Base-by-base conservation (phyloP, 2,797 vertebrate species). In the Tachyglossus aculeatus region DNA sequence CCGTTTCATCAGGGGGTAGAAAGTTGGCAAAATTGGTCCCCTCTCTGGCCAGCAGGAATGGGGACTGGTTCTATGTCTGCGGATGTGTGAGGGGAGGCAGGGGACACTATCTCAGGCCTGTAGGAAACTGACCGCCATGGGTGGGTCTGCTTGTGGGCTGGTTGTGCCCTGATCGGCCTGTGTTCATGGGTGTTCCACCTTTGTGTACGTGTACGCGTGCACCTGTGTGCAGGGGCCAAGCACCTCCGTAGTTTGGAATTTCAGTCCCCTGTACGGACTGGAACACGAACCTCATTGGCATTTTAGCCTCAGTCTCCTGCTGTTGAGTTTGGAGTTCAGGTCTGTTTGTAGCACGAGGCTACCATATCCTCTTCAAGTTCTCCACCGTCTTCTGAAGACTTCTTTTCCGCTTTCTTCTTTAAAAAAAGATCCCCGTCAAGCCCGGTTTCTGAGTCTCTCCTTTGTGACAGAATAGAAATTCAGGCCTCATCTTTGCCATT, bases 371-470 rank as follows among this genome's bases (percentile, higher is more conserved):
- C 14, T n/a, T 29, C 6, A 13, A 9, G 6, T 13, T 59, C 22
- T 10, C 18, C 34, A 53, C 33, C 38, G 19, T 24, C 38, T 21
- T 29, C 31, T 29, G 36, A 51, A 24, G 19, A 29, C 40, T 55
- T 33, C 16, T 55, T n/a, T 29, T 4, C 2, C 5, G 22, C 4
- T 32, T 31, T 31, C 14, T 53, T 13, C 5, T 67, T 48, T 19
- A 38, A 69, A 40, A 40, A 0, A n/a, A 2, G 4, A 1, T 21
- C 4, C 0, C 19, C 15, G 29, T 10, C n/a, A 2, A 1, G 27
- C 0, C 0, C 3, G 1, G 27, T 51, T 64, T 48, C 61, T 2
- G 7, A 33, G 2, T 4, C 52, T 38, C 41, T 45, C 18, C 0
- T 21, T n/a, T 16, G 56, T 2, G 3, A 3, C 4, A 2, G 25